A percentile compares a stretch with the other conserved stretches of the same genome.
phyloP scores from a whole-genome alignment of 2,113 vertebrate species.

The Toxotes jaculatrix region DNA sequence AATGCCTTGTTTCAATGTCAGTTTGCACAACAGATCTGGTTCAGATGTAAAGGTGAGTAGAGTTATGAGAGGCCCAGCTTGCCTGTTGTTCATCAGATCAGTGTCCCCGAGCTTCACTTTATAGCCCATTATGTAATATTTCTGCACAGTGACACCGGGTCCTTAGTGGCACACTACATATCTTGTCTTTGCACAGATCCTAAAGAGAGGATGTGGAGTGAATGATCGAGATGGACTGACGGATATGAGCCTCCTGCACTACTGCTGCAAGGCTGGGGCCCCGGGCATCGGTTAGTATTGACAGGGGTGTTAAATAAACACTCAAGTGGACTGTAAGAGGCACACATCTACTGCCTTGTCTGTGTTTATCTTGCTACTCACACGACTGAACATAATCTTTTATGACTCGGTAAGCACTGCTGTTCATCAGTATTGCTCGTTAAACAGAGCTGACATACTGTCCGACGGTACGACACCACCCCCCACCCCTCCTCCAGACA shows the following conservation, averaged over 20 bases:
- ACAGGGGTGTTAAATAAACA: not conserved
- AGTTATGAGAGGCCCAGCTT: conserved; percentile 22
- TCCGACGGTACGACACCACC: not conserved
- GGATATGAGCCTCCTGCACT: conserved; percentile 98
- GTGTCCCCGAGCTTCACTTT: conserved; percentile 13
- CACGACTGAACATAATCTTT: conserved; percentile 10
- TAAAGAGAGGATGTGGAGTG: conserved; percentile 95
- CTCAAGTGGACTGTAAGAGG: conserved; percentile 18
- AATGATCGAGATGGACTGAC: conserved; percentile 97
- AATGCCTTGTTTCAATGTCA: conserved; percentile 27
- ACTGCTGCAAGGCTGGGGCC: conserved; percentile 97
- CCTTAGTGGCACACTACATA: conserved; percentile 13
- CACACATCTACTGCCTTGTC: not conserved
- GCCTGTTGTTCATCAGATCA: conserved; percentile 44
- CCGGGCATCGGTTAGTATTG: conserved; percentile 93
- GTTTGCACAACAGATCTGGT: conserved; percentile 18
- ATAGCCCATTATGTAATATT: conserved; percentile 20
- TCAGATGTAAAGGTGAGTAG: conserved; percentile 28
- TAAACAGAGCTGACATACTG: not conserved
- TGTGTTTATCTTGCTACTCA: conserved; percentile 9
- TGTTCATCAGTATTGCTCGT: conserved; percentile 4
- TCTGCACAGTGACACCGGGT: not conserved
- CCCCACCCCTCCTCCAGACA: too few species aligned
- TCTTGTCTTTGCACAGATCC: conserved; percentile 85
- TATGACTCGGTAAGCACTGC: not conserved